These are phyloP conservation scores for Eupithecia inturbata DNA, from an alignment of 2,888 invertebrate genomes.

Conservation along the genomic window DNA sequence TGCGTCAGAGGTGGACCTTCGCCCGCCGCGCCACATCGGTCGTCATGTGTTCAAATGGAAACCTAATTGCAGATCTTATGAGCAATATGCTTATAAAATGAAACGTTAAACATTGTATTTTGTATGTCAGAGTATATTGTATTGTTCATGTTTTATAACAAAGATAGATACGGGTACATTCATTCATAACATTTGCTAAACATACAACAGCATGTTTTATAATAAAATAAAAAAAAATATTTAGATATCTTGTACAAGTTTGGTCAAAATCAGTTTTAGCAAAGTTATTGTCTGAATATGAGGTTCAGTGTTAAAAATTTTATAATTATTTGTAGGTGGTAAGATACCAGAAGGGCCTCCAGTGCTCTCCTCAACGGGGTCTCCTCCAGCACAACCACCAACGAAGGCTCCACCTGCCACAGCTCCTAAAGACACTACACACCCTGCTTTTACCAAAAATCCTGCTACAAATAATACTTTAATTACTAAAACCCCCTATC, in stretches of 20 bases:
- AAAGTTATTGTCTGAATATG: not conserved
- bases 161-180: not conserved
- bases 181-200: not conserved
- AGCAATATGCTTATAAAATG: too few relatives aligned
- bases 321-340: slow-evolving; percentile 34
- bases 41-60: too few relatives aligned
- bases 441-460: slow-evolving; percentile 20
- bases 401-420: slow-evolving; percentile 38
- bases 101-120: too few relatives aligned
- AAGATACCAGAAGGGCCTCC: slow-evolving; percentile 33
- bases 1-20: too few relatives aligned
- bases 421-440: slow-evolving; percentile 15
- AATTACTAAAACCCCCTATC: slow-evolving; percentile 67
- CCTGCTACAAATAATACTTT: slow-evolving; percentile 1
- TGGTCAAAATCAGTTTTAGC: not conserved
- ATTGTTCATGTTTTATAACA: not conserved
- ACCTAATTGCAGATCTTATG: not conserved
- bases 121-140: not conserved
- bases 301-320: not conserved
- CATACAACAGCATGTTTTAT: not conserved
- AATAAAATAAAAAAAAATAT: not conserved
- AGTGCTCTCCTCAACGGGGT: slow-evolving; percentile 4
- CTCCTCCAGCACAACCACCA: slow-evolving; percentile 43
- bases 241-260: not conserved
- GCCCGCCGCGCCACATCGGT: too few relatives aligned